These are phyloP conservation scores for Glyptemys insculpta DNA, from an alignment of 2,797 vertebrate species.

Conservation along the genomic window DNA sequence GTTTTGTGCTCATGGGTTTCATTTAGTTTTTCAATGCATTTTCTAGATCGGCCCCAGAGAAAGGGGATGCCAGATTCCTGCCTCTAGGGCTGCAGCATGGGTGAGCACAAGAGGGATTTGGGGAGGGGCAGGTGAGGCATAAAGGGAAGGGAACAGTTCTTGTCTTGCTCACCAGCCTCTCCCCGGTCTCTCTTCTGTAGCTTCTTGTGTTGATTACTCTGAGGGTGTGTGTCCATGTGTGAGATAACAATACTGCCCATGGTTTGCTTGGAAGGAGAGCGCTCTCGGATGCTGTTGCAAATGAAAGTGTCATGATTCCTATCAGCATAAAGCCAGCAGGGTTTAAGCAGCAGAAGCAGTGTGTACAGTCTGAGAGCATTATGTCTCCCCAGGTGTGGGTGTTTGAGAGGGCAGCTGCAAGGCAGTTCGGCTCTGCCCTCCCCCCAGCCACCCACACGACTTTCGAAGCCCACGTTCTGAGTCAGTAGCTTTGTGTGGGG, in stretches of 20 bases:
- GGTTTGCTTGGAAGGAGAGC: background rate
- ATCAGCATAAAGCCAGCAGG: background rate
- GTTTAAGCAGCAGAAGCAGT: background rate
- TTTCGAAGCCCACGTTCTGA: constrained; percentile 65
- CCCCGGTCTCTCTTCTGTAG: background rate
- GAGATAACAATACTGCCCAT: no score
- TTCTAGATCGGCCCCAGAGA: background rate
- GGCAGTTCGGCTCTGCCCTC: constrained; percentile 51
- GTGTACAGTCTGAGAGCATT: background rate
- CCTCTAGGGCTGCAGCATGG: background rate
- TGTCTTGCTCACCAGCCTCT: background rate
- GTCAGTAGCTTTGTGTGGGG: constrained; percentile 66
- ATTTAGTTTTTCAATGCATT: background rate
- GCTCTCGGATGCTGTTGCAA: background rate
- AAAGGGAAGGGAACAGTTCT: accelerated
- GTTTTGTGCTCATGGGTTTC: background rate
- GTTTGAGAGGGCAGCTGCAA: constrained; percentile 57
- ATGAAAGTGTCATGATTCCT: background rate
- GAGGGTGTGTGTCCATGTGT: background rate
- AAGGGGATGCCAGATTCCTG: background rate
- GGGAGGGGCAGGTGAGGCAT: accelerated
- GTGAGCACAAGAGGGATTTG: accelerated
- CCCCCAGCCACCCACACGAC: background rate
- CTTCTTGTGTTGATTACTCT: background rate
- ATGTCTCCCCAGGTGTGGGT: background rate